phyloP scores from a whole-genome alignment of 1,140 invertebrate species.

The Ericerus pela region DNA sequence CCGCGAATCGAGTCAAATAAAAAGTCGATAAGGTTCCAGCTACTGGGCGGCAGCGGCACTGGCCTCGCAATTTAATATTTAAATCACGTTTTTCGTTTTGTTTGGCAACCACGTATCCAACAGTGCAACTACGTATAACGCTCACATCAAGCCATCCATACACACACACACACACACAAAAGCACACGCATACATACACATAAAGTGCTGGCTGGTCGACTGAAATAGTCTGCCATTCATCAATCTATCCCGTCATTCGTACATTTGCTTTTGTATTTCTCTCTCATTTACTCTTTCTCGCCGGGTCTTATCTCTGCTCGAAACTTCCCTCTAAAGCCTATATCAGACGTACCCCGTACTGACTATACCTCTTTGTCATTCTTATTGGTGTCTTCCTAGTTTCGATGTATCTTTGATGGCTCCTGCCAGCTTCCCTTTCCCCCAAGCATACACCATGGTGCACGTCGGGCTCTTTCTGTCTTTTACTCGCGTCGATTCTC shows the following conservation, averaged over 20 bases:
- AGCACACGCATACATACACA: too few species aligned
- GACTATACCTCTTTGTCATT: background rate
- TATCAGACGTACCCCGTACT: too few species aligned
- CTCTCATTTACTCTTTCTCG: too few species aligned
- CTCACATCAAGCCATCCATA: slow-evolving; percentile 1
- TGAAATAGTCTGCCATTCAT: slow-evolving; percentile 7
- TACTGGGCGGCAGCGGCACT: background rate
- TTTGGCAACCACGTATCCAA: slow-evolving; percentile 7
- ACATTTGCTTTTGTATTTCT: background rate
- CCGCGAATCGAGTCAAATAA: slow-evolving; percentile 4
- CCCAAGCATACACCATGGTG: background rate
- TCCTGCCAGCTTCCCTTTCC: background rate
- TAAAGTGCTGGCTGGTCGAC: too few species aligned
- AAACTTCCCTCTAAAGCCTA: too few species aligned
- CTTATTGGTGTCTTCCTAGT: background rate
- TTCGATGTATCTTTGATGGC: background rate
- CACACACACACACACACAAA: too few species aligned
- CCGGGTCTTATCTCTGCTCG: too few species aligned
- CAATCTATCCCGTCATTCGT: background rate
- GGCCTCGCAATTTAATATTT: slow-evolving; percentile 10
- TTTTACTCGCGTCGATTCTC: too few species aligned
- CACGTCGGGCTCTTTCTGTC: background rate
- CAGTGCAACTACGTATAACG: too few species aligned
- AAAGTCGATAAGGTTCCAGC: too few species aligned
- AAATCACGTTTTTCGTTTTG: slow-evolving; percentile 12